These are phyloP conservation scores for Euclidia mi DNA, from an alignment of 2,888 invertebrate genomes.

Conservation along the genomic window DNA sequence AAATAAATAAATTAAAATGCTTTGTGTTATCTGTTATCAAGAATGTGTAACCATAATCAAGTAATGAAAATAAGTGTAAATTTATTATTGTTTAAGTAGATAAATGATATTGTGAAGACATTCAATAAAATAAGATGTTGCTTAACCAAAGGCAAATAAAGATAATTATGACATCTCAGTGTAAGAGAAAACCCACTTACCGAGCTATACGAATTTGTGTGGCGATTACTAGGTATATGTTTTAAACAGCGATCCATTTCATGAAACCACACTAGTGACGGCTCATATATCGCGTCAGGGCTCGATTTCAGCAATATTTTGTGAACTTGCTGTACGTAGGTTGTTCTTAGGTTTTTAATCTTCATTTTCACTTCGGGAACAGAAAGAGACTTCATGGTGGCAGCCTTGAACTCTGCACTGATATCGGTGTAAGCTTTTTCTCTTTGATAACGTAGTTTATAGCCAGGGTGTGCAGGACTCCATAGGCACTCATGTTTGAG, in stretches of 20 bases:
- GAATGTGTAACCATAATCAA: no score
- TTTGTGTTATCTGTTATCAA: no score
- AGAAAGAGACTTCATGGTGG: conserved; percentile 69
- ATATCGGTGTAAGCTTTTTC: conserved; percentile 77
- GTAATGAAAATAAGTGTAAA: no score
- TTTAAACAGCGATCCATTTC: conserved; percentile 83
- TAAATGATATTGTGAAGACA: no score
- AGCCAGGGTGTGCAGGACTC: conserved; percentile 80
- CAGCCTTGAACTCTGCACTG: conserved; percentile 68
- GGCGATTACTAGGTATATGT: conserved; percentile 70
- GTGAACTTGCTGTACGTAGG: conserved; percentile 83
- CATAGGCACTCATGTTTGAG: conserved; percentile 86
- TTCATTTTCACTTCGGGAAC: conserved; percentile 84
- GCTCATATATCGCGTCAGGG: conserved; percentile 76
- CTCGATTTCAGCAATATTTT: conserved; percentile 82
- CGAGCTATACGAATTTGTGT: conserved; percentile 57
- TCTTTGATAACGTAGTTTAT: conserved; percentile 77
- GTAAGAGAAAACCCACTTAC: conserved; percentile 37
- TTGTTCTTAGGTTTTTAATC: conserved; percentile 85
- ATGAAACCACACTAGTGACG: conserved; percentile 81
- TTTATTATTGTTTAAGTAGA: no score
- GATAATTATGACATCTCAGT: no score
- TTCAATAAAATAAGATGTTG: no score
- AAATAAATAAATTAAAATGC: no score
- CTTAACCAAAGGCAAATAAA: no score